Base-by-base conservation (phyloP, 2,888 invertebrate species). In the Geotrupes spiniger region DNA sequence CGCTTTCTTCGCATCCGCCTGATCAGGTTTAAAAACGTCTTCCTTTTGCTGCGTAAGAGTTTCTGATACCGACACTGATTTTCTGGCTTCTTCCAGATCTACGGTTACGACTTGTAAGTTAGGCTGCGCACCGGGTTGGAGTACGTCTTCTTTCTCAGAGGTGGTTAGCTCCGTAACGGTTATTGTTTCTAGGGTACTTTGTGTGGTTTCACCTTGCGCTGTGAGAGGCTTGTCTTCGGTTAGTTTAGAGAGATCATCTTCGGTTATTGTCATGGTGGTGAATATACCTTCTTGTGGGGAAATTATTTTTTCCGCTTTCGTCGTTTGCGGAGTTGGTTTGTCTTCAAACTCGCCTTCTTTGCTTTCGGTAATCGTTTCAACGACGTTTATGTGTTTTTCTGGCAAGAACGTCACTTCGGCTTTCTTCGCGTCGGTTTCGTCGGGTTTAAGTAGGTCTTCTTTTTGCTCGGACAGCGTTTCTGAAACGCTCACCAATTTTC, bases 11-110 rank as follows among this genome's bases (percentile, higher is more conserved):
- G 69, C 65, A 42, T 70, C 71, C 42, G 63, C 56, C 21, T 65
- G 64, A 26, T 70, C 61, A 12, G 63, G 68, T 42, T 61, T 56
- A 25, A 78, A 66, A 2, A 66, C 57, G 38, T 63, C 65, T 64
- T 78, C 77, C 47, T 66, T 72, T 62, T 81, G 79, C 59, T 78
- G 76, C 14, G 71, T 60, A 49, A 75, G 67, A 15, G 74, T 68
- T 59, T 80, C 76, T 53, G 73, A 76, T 1, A 81, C 63, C 1
- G 67, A 68, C 9, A 76, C 61, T 27, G 73, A 73, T 57, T 65
- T 64, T 11, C 64, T 62, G 5, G 64, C 55, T 12, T 64, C 64
- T 50, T 68, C 59, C 26, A 49, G 68, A 64, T 63, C 77, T 77
- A 45, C 63, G 70, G 62, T 81, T 80, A 59, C 75, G 75, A 36